Percentiles rank a stretch among this genome's conserved stretches.
Conservation (phyloP, 2,888 invertebrate genomes). For the Aethes cnicana region DNA sequence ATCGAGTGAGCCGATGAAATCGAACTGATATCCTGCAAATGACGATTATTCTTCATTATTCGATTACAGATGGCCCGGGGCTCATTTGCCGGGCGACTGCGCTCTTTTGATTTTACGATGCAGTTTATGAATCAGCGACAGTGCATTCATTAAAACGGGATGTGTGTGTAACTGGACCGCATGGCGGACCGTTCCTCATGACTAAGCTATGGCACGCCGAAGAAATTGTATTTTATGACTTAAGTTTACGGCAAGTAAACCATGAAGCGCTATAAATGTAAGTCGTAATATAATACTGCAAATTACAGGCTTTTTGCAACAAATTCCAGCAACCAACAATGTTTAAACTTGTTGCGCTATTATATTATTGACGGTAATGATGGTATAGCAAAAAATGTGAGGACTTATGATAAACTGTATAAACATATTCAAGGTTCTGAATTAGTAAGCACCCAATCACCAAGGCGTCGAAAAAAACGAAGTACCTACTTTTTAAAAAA, state of each 20-base stretch:
- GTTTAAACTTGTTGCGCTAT: not conserved
- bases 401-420: too few species aligned
- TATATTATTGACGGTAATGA: too few species aligned
- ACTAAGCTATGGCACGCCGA: conserved; percentile 46
- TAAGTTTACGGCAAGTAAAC: conserved; percentile 26
- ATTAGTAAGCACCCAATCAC: too few species aligned
- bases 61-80: conserved; percentile 43
- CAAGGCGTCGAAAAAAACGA: too few species aligned
- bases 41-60: conserved; percentile 33
- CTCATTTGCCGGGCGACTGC: conserved; percentile 55
- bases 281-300: not conserved
- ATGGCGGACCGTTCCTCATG: conserved; percentile 45
- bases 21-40: conserved; percentile 10
- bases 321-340: not conserved
- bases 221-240: conserved; percentile 35
- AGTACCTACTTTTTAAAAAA: conserved; percentile 17
- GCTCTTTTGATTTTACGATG: conserved; percentile 61
- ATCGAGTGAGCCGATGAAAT: conserved; percentile 10
- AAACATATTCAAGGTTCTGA: too few species aligned
- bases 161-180: conserved; percentile 48
- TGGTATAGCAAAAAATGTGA: too few species aligned
- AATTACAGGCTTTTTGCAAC: conserved; percentile 1
- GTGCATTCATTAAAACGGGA: conserved; percentile 60
- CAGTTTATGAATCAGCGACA: conserved; percentile 63
- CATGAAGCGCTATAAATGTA: conserved; percentile 11